Evolutionary conservation across 2,888 invertebrate species (phyloP).

Genomic region (Synergus japonicus): DNA sequence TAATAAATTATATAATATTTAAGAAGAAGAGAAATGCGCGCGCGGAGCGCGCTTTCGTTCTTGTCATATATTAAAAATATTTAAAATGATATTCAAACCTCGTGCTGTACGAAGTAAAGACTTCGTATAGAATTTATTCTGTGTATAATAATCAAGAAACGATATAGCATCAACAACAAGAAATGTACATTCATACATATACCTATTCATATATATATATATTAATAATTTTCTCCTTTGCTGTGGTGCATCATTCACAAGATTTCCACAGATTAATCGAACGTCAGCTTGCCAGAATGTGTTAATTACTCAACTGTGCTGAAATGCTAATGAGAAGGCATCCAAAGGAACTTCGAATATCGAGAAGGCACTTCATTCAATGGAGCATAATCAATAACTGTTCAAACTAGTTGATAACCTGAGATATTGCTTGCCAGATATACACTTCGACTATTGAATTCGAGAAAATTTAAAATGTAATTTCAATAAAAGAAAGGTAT

Average conservation of each 20-base stretch:
- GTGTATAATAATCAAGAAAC: too few species aligned
- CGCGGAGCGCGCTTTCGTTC: too few species aligned
- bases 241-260: slow-evolving; percentile 4
- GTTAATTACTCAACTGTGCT: slow-evolving; percentile 23
- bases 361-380: slow-evolving; percentile 28
- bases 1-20: too few species aligned
- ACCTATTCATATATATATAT: background rate
- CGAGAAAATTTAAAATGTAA: background rate
- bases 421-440: slow-evolving; percentile 8
- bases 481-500: background rate
- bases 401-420: slow-evolving; percentile 5
- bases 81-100: too few species aligned
- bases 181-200: too few species aligned
- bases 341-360: slow-evolving; percentile 38
- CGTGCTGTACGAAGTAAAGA: too few species aligned
- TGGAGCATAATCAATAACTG: slow-evolving; percentile 31
- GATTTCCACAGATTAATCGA: slow-evolving; percentile 37
- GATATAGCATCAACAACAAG: too few species aligned
- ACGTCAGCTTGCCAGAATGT: slow-evolving; percentile 30
- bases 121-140: too few species aligned
- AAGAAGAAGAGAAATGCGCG: too few species aligned
- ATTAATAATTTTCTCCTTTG: slow-evolving; percentile 20
- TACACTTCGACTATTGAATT: background rate
- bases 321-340: slow-evolving; percentile 36
- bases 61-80: too few species aligned